Evolutionary conservation across 2,113 vertebrate genomes (phyloP).

Genomic region (Chitala chitala): DNA sequence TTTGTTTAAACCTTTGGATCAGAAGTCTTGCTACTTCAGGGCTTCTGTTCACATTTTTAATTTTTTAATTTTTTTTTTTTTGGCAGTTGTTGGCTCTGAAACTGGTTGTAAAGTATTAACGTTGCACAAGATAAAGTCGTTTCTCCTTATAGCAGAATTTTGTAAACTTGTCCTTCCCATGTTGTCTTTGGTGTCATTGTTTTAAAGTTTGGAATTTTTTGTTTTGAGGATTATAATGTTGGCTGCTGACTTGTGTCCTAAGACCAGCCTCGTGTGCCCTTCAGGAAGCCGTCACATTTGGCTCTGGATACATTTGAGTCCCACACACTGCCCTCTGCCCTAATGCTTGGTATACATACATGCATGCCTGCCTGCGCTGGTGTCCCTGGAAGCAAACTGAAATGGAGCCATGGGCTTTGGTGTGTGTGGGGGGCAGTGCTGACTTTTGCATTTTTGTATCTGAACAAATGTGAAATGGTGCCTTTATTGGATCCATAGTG

Average conservation of each 20-base stretch:
- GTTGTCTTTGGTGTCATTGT: too few relatives aligned
- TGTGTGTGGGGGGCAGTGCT: conserved; percentile 51
- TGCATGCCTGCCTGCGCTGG: conserved; percentile 36
- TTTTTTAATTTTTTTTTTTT: too few relatives aligned
- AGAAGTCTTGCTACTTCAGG: background rate
- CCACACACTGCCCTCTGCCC: conserved; percentile 8
- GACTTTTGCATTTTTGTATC: conserved; percentile 53
- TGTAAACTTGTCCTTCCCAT: background rate
- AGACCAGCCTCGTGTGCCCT: too few relatives aligned
- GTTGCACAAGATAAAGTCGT: background rate
- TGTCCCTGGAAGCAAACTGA: conserved; percentile 35
- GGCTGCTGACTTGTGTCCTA: too few relatives aligned
- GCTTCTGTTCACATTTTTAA: too few relatives aligned
- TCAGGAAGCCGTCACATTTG: too few relatives aligned
- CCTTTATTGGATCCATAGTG: conserved; percentile 39
- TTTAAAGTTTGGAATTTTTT: too few relatives aligned
- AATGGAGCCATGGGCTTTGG: conserved; percentile 26
- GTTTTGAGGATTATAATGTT: too few relatives aligned
- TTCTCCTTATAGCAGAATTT: background rate
- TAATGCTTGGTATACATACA: conserved; percentile 45
- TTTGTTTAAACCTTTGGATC: conserved; percentile 6
- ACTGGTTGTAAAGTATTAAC: background rate
- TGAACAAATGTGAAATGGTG: conserved; percentile 45
- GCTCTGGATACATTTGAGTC: too few relatives aligned
- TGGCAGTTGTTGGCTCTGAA: conserved; percentile 7